Conservation (phyloP, 2,797 vertebrate species). For the Babyrousa celebensis region DNA sequence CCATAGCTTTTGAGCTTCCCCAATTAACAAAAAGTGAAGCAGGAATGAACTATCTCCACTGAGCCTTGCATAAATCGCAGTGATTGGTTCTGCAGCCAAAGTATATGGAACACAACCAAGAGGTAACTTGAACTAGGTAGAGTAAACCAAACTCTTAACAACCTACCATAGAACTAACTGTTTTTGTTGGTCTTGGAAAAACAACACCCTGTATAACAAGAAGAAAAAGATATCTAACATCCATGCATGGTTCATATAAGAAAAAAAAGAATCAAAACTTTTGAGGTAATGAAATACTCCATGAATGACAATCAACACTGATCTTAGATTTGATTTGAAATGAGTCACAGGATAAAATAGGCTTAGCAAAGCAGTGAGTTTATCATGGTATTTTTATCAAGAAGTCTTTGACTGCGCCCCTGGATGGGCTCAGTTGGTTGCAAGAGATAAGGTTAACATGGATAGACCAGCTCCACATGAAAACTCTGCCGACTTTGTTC, state of each 20-base stretch:
- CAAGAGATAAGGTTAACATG: background rate
- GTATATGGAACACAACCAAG: background rate
- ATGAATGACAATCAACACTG: background rate
- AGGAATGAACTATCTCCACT: background rate
- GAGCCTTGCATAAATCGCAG: background rate
- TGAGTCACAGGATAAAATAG: background rate
- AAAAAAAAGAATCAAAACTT: background rate
- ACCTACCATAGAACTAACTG: background rate
- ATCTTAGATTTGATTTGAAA: background rate
- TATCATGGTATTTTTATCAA: slow-evolving; percentile 2
- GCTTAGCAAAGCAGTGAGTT: background rate
- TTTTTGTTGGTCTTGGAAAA: background rate
- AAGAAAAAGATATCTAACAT: background rate
- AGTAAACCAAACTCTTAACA: background rate
- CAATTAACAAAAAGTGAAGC: background rate
- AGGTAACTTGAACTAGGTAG: background rate
- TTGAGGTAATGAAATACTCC: background rate
- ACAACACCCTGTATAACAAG: background rate
- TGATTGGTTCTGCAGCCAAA: background rate
- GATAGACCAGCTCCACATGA: background rate
- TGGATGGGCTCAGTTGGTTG: background rate
- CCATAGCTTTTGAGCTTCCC: background rate
- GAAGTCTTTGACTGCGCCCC: background rate
- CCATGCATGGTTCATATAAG: background rate
- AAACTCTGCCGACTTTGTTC: background rate